phyloP scores from a whole-genome alignment of 1,140 invertebrate genomes.

The Antheraea pernyi region DNA sequence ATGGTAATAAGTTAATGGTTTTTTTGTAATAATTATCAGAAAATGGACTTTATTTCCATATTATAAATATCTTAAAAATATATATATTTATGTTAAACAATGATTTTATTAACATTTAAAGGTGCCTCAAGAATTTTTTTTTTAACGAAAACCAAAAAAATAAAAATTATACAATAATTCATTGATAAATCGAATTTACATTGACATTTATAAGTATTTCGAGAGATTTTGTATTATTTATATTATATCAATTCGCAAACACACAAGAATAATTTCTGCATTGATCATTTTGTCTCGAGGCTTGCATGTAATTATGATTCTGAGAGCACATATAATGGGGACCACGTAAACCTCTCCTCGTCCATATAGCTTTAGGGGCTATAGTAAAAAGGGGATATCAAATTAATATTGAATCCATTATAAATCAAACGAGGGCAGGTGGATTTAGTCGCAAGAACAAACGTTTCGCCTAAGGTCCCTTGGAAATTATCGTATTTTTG shows the following conservation, averaged over 20 bases:
- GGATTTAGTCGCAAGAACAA: conserved; percentile 63
- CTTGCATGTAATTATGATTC: conserved; percentile 74
- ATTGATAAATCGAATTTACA: too few species aligned
- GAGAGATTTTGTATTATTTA: too few species aligned
- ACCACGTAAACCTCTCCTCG: conserved; percentile 58
- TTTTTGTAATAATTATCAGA: too few species aligned
- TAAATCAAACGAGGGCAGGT: conserved; percentile 76
- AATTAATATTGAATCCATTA: conserved; percentile 79
- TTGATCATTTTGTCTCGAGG: conserved; percentile 51
- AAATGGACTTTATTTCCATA: too few species aligned
- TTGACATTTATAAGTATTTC: too few species aligned
- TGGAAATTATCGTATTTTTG: conserved; percentile 52
- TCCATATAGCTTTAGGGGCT: conserved; percentile 71
- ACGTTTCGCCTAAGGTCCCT: conserved; percentile 68
- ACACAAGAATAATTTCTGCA: conserved; percentile 32
- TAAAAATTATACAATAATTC: too few species aligned
- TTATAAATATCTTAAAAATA: too few species aligned
- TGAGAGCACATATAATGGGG: conserved; percentile 71
- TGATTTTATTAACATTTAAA: too few species aligned
- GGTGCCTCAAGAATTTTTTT: too few species aligned
- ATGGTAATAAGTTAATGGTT: too few species aligned
- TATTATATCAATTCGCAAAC: neutral
- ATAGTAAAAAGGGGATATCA: conserved; percentile 74
- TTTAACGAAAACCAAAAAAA: too few species aligned
- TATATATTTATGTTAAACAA: too few species aligned